Evolutionary conservation across 2,888 invertebrate species (phyloP), one percentile per base, ranked within the genome.

Genomic region (Cheiracanthium punctorium): DNA sequence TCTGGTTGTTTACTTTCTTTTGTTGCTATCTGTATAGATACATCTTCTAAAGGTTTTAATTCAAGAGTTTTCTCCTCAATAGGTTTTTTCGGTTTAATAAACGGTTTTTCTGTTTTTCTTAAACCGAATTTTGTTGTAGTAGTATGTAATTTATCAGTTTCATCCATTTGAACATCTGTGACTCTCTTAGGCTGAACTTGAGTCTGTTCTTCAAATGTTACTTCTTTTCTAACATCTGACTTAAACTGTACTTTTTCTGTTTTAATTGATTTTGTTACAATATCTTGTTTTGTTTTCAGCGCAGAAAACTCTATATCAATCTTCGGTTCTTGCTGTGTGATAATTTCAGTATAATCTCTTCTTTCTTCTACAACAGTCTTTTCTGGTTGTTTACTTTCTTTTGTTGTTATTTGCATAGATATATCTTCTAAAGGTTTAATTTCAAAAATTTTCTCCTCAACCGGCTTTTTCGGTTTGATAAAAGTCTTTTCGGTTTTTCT

Each of bases 401-500:
- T 32, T n/a, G 33, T 37, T 33, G 7, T 30, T 4, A 58, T 58
- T 58, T 58, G 1, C 4, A 24, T 5, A 24, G 58, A 24, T 24
- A 58, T 58, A 12, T 24, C 58, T 58, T 58, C 58, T 17, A 24
- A 58, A 24, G 58, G 20, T 24, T 58, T 58, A 8, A 58, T 17
- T 24, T 24, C 58, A 64, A 24, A 24, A 12, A 64, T 24, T 28
- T 58, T 58, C 12, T 88, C 81, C 41, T 72, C 76, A 24, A 67
- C 58, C 5, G 30, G 64, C n/a, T 64, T 71, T n/a, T 76, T 77
- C 2, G 80, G 71, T 72, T 81, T 80, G 10, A 71, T 80, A 48
- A 71, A 70, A 29, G 30, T 30, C 14, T 80, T 73, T 14, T 82
- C 75, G 14, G 75, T 70, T 30, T 75, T 82, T 58, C 75, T 82